Evolutionary conservation across 2,888 invertebrate genomes (phyloP).

Genomic region (Dendrolimus houi): DNA sequence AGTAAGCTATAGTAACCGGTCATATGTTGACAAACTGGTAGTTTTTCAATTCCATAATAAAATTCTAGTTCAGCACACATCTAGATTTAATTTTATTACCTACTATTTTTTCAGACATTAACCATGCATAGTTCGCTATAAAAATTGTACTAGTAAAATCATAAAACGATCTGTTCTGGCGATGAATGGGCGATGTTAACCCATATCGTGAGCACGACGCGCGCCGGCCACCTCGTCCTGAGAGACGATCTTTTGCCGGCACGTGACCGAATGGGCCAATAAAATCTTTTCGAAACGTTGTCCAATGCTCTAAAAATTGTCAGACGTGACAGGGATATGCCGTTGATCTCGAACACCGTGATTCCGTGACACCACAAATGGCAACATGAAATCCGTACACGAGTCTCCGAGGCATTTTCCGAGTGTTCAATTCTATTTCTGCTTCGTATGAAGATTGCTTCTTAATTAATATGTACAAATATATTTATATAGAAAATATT

Average conservation of each 20-base stretch:
- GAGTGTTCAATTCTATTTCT: too few species aligned
- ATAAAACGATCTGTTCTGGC: constrained; percentile 58
- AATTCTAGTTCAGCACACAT: too few species aligned
- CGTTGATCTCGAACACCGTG: constrained; percentile 17
- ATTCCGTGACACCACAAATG: constrained; percentile 19
- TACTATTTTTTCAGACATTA: constrained; percentile 5
- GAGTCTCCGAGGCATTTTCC: background rate
- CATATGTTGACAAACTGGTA: too few species aligned
- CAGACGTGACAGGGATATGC: constrained; percentile 40
- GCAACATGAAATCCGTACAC: constrained; percentile 12
- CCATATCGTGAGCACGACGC: constrained; percentile 32
- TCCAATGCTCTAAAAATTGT: constrained; percentile 48
- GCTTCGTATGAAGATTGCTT: too few species aligned
- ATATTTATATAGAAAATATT: too few species aligned
- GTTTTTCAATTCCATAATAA: too few species aligned
- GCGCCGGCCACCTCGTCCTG: constrained; percentile 42
- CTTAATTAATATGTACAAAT: too few species aligned
- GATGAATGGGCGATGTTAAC: constrained; percentile 55
- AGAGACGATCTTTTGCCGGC: constrained; percentile 51
- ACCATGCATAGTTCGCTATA: constrained; percentile 25
- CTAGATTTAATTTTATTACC: too few species aligned
- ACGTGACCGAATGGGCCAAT: constrained; percentile 63
- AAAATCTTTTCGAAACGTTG: constrained; percentile 52
- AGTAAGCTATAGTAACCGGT: too few species aligned
- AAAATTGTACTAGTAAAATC: constrained; percentile 44